phyloP scores from a whole-genome alignment of 2,113 vertebrate species.

The Oceanites oceanicus region DNA sequence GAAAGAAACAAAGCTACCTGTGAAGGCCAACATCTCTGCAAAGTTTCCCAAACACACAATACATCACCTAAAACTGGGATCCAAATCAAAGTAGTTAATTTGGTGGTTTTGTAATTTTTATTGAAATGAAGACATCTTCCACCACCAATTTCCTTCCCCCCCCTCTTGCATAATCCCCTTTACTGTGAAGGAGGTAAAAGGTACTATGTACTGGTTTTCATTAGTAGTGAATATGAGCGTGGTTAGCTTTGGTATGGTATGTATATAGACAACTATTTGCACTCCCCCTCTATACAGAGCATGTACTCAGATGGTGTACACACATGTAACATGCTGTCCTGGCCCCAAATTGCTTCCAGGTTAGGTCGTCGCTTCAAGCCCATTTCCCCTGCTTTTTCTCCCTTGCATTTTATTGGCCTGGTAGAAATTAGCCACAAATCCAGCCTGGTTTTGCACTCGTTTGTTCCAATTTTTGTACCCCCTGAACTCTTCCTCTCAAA shows the following conservation, averaged over 20 bases:
- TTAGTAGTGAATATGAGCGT: background rate
- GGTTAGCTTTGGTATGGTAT: background rate
- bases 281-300: background rate
- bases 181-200: background rate
- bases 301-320: background rate
- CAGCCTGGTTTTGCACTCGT: background rate
- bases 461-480: constrained; percentile 44
- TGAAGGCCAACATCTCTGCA: background rate
- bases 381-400: background rate
- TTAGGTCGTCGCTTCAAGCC: background rate
- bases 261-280: background rate
- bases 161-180: background rate
- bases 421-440: constrained; percentile 33
- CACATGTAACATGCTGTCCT: background rate
- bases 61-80: background rate
- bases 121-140: background rate
- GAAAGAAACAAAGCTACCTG: background rate
- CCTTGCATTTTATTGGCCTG: background rate
- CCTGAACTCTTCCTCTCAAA: constrained; percentile 1
- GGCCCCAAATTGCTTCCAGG: constrained; percentile 48
- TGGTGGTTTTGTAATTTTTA: background rate
- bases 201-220: background rate
- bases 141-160: background rate
- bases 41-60: background rate
- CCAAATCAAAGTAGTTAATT: background rate